Conservation (phyloP, 2,888 invertebrate genomes). For the Hyposoter dolosus region DNA sequence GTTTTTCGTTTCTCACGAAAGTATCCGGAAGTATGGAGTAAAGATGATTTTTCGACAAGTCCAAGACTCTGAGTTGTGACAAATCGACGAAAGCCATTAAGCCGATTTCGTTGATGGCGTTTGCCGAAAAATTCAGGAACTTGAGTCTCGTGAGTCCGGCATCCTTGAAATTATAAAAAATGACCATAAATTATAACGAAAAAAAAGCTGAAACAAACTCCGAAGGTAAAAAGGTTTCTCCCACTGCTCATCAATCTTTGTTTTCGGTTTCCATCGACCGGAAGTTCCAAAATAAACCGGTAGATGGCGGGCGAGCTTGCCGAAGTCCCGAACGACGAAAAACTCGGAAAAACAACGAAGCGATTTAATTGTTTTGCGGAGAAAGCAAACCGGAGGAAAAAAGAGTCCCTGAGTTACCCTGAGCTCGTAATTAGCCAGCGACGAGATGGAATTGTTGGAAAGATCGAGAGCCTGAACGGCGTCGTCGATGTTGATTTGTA, state of each 20-base stretch:
- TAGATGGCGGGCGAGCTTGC: not conserved
- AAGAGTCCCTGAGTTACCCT: constrained; percentile 75
- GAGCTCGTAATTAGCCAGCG: constrained; percentile 76
- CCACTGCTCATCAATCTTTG: not conserved
- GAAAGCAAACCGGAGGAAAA: not conserved
- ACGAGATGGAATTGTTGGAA: constrained; percentile 81
- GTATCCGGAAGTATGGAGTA: constrained; percentile 83
- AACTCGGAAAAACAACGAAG: no score
- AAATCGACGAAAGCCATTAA: constrained; percentile 84
- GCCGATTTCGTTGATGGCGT: constrained; percentile 84
- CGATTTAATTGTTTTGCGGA: not conserved
- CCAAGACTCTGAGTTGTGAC: constrained; percentile 84
- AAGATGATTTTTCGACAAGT: constrained; percentile 85
- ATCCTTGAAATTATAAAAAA: constrained; percentile 64
- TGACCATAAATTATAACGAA: not conserved
- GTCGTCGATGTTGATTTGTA: constrained; percentile 77
- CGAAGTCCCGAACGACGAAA: not conserved
- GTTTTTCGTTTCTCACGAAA: constrained; percentile 80
- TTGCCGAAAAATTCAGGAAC: constrained; percentile 84
- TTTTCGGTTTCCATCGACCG: not conserved
- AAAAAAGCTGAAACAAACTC: not conserved
- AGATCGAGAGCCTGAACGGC: constrained; percentile 80
- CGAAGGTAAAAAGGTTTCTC: not conserved
- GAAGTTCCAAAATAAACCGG: not conserved
- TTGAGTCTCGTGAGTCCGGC: constrained; percentile 80